Base-by-base conservation (phyloP, 2,888 invertebrate genomes). In the Hylaea fasciaria region DNA sequence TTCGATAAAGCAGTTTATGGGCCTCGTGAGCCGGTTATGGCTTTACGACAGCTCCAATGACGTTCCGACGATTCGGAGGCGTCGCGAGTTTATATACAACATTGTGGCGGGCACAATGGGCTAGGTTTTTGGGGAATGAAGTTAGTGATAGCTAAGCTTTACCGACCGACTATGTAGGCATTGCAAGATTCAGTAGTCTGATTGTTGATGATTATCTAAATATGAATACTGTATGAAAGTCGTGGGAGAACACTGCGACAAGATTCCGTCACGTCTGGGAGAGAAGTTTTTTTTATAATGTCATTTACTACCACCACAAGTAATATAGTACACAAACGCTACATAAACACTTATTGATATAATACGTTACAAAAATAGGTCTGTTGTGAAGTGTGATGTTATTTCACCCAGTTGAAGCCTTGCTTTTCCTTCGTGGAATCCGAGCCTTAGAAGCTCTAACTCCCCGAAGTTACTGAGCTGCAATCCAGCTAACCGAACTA, bases 1-100 rank as follows among this genome's bases (percentile, higher is more conserved):
- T 62, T 60, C 66, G 64, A 71, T 70, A 70, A 65, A 64, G 65
- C 66, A 69, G 68, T 69, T 71, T 71, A 71, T 63, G 68, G 60
- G 54, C 65, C 65, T 64, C 67, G 64, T 62, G 68, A 66, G 65
- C 64, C 58, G 62, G 65, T 69, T 71, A 69, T 66, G 61, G 66
- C 61, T 69, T 70, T 71, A 68, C 62, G 66, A 65, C 56, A 35
- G 57, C 51, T 62, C 47, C 29, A 51, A 57, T 54, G 62, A 54
- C 53, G 61, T 40, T 52, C 51, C 52, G 39, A 53, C 48, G 16
- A 48, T 48, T 51, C 39, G 29, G 14, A 40, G 45, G 54, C 35
- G 55, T 55, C 47, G 51, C 35, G 17, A 41, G 22, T 50, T 17
- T 61, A 52, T 56, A 52, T 43, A 61, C 37, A 37, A 52, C 56